phyloP scores from a whole-genome alignment of 1,140 invertebrate species.

The Rhagoletis zephyria region DNA sequence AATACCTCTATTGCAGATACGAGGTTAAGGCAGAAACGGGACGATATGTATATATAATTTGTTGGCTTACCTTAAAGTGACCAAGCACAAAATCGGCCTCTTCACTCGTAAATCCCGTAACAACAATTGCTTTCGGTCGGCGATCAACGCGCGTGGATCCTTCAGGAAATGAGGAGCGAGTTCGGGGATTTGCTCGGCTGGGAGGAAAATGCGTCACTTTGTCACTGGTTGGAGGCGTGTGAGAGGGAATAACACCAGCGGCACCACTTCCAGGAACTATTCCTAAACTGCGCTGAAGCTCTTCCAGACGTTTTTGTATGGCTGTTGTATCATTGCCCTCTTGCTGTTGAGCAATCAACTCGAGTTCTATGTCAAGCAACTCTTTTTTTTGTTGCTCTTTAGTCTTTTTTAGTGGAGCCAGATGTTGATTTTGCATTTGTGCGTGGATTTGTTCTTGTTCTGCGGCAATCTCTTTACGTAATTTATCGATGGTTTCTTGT shows the following conservation, averaged over 20 bases:
- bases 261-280: conserved; percentile 46
- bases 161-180: conserved; percentile 64
- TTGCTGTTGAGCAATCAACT: conserved; percentile 71
- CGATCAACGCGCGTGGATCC: conserved; percentile 70
- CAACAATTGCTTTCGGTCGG: conserved; percentile 69
- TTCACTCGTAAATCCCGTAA: conserved; percentile 69
- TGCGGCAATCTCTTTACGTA: conserved; percentile 70
- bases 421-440: conserved; percentile 65
- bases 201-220: conserved; percentile 53
- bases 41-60: no score
- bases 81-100: conserved; percentile 71
- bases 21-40: no score
- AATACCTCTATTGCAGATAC: no score
- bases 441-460: conserved; percentile 71
- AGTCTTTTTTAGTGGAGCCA: conserved; percentile 63
- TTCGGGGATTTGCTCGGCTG: conserved; percentile 58
- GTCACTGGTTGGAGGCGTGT: not conserved
- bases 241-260: conserved; percentile 53
- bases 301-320: conserved; percentile 70
- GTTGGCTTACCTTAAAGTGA: conserved; percentile 69
- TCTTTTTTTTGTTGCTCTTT: conserved; percentile 73
- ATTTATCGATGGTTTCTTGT: conserved; percentile 69
- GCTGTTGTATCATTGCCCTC: conserved; percentile 72
- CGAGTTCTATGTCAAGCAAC: conserved; percentile 71
- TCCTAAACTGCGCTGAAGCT: conserved; percentile 70